Base-by-base conservation (phyloP, 2,113 vertebrate species). In the Cephalopholis sonnerati region DNA sequence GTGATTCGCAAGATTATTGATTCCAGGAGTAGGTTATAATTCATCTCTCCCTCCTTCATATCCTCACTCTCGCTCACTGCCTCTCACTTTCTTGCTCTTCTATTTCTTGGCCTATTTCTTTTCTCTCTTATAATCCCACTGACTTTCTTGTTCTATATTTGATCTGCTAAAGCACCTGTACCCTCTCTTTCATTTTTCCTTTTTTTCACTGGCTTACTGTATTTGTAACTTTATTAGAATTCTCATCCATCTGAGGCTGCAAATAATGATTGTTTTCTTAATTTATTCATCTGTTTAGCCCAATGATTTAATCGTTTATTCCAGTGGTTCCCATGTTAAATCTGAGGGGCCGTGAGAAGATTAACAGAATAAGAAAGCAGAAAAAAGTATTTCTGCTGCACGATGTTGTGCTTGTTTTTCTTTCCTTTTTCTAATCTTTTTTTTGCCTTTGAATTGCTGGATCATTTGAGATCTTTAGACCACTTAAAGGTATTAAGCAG, bases 1-100 rank as follows among this genome's bases (percentile, higher is more conserved):
- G 76, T 85, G 82, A 92, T 92, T 88, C 64, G 44, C 65, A 79
- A 72, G 68, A 85, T 88, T 92, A 94, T 92, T 88, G 94, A 93
- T 94, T 94, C 80, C 74, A 79, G 64, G 81, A 88, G 77, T 27
- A 61, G 74, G 76, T 68, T 79, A 66, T 90, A 91, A 93, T 87
- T 93, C 78, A 87, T 81, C 84, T 70, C 74, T 74, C 78, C 81
- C 82, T 76, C 72, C 72, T 89, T 88, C 77, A 80, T 53, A 68
- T 87, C 74, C 61, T 72, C 44, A 70, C 63, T 76, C 50, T 72
- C 57, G 67, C 69, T 86, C 62, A 61, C 29, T 69, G n/a, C 71
- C 66, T 76, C 63, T 83, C 86, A 46, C 72, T 84, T 79, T 86
- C 54, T 69, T 64, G 44, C 61, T 71, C 54, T 65, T 83, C 51